Percentiles rank a stretch among this genome's conserved stretches.
These are phyloP conservation scores for Lepus oiostolus DNA, from an alignment of 2,797 vertebrate species.

Conservation along the genomic window DNA sequence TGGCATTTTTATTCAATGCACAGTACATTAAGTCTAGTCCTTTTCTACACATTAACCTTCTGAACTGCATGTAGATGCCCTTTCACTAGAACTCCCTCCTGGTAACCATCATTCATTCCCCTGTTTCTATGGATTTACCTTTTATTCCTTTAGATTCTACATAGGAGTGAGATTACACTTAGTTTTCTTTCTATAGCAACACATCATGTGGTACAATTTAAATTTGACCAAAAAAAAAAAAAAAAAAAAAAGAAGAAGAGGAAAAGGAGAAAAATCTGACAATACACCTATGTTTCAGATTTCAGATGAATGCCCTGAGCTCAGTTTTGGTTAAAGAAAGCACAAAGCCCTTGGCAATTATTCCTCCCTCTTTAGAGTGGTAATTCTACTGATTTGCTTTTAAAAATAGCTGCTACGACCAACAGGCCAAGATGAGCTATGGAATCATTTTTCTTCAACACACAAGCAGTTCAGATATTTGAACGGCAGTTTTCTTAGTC, in stretches of 20 bases:
- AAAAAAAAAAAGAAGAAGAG: too few relatives aligned
- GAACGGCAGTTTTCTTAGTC: neutral
- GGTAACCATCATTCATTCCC: neutral
- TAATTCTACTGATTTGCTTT: neutral
- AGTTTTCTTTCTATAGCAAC: neutral
- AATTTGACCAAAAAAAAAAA: neutral
- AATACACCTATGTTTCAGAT: neutral
- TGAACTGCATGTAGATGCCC: neutral
- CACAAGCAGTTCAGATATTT: neutral
- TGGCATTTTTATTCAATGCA: neutral
- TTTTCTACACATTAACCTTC: neutral
- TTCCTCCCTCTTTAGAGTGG: neutral
- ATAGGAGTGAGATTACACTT: neutral
- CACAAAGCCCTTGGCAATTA: neutral
- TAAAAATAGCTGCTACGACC: neutral
- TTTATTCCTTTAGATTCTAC: neutral
- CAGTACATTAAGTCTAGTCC: too few relatives aligned
- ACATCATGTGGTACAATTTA: neutral
- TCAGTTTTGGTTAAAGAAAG: slow-evolving; percentile 29
- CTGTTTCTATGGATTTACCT: neutral
- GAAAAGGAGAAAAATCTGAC: neutral
- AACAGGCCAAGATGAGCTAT: neutral
- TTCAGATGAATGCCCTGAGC: neutral
- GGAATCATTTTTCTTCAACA: neutral
- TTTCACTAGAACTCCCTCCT: neutral